Evolutionary conservation across 2,888 invertebrate species (phyloP), one percentile per base, ranked within the genome.

Genomic region (Empis livida): DNA sequence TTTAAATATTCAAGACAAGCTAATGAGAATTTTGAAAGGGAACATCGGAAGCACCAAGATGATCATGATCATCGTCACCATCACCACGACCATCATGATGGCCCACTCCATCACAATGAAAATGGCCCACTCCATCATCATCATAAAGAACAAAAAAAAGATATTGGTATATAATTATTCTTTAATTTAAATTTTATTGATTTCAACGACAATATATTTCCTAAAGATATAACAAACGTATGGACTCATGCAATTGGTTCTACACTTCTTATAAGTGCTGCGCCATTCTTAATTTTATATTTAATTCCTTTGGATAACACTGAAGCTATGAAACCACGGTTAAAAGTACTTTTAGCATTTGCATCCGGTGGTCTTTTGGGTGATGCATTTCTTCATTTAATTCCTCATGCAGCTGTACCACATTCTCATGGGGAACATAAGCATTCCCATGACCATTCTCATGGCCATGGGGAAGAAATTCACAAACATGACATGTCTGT

Each of bases 381-480:
- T 9, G 99, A 99, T 73, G 97, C 99, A 0, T 99, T 99, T 68
- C 76, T 99, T 8, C 99, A 99, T 72, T 73, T 99, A 53, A 99
- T 99, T 62, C 99, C 99, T 2, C 99, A 99, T 70, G 95, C 99
- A 42, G 77, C 84, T 27, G 74, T 74, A 54, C 78, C 80, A 0
- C 75, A 77, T 48, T 61, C 61, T 0, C 70, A 72, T 53, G 64
- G 59, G 4, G 60, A 61, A 1, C 55, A 59, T 31, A 56, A 57
- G 27, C 55, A 45, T 11, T 58, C 63, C 1, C 73, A 74, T 43
- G 54, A 58, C 11, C 64, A 65, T 47, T 51, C 53, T 5, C 61
- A 63, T 44, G 60, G 56, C 16, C 62, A 69, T 45, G 63, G 60
- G 5, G 73, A 70, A 30, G 67, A 71, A 10, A 74, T 71, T 48